Conservation (phyloP, 2,888 invertebrate genomes). For the Coelinius sp. region DNA sequence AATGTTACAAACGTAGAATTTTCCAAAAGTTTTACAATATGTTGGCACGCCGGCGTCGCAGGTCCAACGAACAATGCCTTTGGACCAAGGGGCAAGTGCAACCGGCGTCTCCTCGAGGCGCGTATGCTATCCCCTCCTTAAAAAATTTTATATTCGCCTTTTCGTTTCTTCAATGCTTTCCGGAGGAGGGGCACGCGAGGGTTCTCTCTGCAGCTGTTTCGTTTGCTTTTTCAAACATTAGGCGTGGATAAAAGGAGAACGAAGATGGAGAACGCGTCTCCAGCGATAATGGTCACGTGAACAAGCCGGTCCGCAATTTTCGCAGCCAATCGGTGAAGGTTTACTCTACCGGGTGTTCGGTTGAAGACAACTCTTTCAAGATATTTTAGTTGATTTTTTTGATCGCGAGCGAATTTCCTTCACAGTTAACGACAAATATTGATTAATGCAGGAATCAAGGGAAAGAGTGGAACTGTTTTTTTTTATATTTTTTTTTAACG, state of each 20-base stretch:
- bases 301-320: conserved; percentile 53
- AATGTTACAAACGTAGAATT: not conserved
- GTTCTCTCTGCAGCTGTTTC: conserved; percentile 20
- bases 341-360: conserved; percentile 53
- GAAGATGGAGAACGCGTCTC: conserved; percentile 9
- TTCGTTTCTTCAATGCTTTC: conserved; percentile 7
- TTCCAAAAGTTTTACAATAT: conserved; percentile 1
- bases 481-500: too few relatives aligned
- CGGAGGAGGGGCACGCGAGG: conserved; percentile 12
- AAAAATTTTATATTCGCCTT: not conserved
- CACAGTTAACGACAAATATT: too few relatives aligned
- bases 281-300: conserved; percentile 56
- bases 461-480: too few relatives aligned
- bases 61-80: conserved; percentile 62
- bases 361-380: not conserved
- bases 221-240: conserved; percentile 15
- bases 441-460: too few relatives aligned
- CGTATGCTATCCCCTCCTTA: conserved; percentile 37
- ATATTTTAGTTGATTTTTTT: too few relatives aligned
- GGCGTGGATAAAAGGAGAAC: not conserved
- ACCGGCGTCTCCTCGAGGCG: conserved; percentile 55
- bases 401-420: too few relatives aligned
- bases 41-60: conserved; percentile 39
- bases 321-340: conserved; percentile 52
- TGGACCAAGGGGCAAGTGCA: conserved; percentile 62